phyloP scores from a whole-genome alignment of 2,888 invertebrate genomes.

The Thera britannica region DNA sequence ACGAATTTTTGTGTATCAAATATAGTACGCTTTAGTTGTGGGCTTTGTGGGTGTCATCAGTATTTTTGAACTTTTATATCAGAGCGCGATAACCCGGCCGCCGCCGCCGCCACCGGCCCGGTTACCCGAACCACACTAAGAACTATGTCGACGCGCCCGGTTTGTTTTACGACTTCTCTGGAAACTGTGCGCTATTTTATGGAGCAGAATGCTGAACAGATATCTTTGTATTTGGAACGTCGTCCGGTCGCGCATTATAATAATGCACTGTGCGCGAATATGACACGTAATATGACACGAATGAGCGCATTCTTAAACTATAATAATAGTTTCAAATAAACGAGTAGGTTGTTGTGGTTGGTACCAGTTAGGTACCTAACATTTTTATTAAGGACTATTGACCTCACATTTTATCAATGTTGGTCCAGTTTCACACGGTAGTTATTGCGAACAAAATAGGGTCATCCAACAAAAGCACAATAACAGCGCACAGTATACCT shows the following conservation, averaged over 20 bases:
- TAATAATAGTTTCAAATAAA: neutral
- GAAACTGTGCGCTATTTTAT: conserved; percentile 38
- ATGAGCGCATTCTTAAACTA: conserved; percentile 6
- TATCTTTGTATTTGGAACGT: conserved; percentile 29
- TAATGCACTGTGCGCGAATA: conserved; percentile 10
- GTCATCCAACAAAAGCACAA: conserved; percentile 46
- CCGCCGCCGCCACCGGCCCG: conserved; percentile 42
- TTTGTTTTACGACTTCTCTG: conserved; percentile 49
- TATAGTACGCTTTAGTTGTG: conserved; percentile 30
- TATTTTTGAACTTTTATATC: conserved; percentile 64
- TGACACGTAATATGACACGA: conserved; percentile 18
- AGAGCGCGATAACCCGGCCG: conserved; percentile 60
- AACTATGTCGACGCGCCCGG: conserved; percentile 48
- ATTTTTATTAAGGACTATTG: neutral
- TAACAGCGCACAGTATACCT: conserved; percentile 26
- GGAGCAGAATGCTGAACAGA: conserved; percentile 17
- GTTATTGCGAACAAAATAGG: conserved; percentile 45
- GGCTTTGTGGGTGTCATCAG: conserved; percentile 51
- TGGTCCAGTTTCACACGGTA: conserved; percentile 10
- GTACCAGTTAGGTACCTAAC: too few species aligned
- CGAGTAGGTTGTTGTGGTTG: too few species aligned
- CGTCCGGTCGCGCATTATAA: neutral
- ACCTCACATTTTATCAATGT: neutral
- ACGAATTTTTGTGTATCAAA: conserved; percentile 6
- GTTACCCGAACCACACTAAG: conserved; percentile 41